These are phyloP conservation scores for Sarotherodon lohbergeri DNA, from an alignment of 2,113 vertebrate species.

Conservation along the genomic window DNA sequence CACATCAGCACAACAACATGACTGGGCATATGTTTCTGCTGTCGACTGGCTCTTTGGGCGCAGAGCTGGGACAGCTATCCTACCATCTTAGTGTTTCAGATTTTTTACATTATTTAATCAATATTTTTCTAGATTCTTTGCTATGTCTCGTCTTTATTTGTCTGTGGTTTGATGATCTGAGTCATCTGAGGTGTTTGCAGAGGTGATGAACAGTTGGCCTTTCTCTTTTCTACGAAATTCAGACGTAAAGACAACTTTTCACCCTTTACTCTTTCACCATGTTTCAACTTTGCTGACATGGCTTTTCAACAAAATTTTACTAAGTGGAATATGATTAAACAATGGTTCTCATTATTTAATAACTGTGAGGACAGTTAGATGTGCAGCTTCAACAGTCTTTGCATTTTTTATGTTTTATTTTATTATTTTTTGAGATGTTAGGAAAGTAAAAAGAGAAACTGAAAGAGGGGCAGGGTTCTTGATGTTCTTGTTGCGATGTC, in stretches of 20 bases:
- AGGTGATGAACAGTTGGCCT: neutral
- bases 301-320: neutral
- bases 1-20: neutral
- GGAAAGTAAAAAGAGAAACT: neutral
- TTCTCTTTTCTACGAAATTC: neutral
- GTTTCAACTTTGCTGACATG: neutral
- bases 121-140: accelerated
- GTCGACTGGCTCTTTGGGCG: neutral
- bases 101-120: neutral
- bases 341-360: neutral
- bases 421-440: neutral
- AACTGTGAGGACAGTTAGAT: neutral
- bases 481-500: neutral
- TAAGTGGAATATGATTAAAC: neutral
- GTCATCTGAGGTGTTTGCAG: neutral
- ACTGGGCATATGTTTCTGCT: neutral
- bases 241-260: neutral
- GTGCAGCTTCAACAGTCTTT: neutral
- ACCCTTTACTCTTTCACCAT: neutral
- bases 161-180: neutral
- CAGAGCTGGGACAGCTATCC: neutral
- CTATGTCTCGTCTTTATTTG: neutral
- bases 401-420: neutral
- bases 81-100: neutral
- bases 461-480: neutral